Conservation (phyloP, 2,888 invertebrate species). For the Rhorus exstirpatorius region DNA sequence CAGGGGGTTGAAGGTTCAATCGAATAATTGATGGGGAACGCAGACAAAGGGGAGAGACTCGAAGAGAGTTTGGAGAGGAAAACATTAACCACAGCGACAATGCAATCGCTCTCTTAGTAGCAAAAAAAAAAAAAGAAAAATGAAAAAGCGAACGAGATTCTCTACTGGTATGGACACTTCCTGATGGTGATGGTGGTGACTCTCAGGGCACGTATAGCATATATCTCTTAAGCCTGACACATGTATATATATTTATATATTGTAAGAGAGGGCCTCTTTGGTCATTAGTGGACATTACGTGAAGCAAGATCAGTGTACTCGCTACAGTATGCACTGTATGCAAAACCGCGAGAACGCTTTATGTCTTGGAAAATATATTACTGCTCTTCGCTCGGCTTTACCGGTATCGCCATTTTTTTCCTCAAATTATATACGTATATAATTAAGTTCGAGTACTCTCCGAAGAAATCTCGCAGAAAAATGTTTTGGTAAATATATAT, state of each 20-base stretch:
- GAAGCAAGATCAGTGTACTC: slow-evolving; percentile 26
- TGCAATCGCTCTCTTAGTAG: slow-evolving; percentile 43
- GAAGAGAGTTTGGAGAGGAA: slow-evolving; percentile 36
- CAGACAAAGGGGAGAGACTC: neutral
- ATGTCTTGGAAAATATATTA: slow-evolving; percentile 42
- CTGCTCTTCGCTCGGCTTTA: slow-evolving; percentile 35
- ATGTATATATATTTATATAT: slow-evolving; percentile 1
- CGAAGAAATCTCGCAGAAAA: slow-evolving; percentile 4
- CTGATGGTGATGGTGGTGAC: slow-evolving; percentile 50
- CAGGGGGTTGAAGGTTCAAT: slow-evolving; percentile 37
- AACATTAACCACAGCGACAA: slow-evolving; percentile 46
- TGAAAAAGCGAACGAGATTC: slow-evolving; percentile 12
- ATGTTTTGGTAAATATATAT: slow-evolving; percentile 8
- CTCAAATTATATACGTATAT: neutral
- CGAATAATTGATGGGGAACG: slow-evolving; percentile 7
- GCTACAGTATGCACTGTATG: slow-evolving; percentile 30
- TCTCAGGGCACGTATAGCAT: slow-evolving; percentile 21
- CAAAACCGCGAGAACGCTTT: slow-evolving; percentile 48
- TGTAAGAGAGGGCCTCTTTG: slow-evolving; percentile 30
- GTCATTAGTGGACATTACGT: slow-evolving; percentile 58
- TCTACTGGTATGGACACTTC: slow-evolving; percentile 32
- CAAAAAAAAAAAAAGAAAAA: slow-evolving; percentile 9
- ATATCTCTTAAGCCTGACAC: slow-evolving; percentile 33
- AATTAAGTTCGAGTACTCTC: neutral
- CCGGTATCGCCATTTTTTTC: slow-evolving; percentile 29